Conservation (phyloP, 2,113 vertebrate species). For the Gyps fulvus region DNA sequence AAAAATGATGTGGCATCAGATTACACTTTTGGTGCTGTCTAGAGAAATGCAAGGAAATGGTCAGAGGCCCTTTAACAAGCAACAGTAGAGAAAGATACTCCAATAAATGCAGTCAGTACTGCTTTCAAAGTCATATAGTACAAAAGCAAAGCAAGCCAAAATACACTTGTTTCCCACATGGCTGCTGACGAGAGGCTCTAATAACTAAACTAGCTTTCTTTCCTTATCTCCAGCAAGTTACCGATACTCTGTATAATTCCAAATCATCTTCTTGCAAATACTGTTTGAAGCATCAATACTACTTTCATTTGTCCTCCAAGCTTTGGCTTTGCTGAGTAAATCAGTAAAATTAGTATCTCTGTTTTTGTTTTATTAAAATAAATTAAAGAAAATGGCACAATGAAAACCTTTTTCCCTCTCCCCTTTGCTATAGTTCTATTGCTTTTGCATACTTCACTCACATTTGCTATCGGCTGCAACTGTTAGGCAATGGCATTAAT, state of each 20-base stretch:
- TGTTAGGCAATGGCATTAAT: background rate
- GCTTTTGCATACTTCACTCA: background rate
- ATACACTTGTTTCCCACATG: background rate
- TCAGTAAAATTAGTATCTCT: background rate
- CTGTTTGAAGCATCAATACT: background rate
- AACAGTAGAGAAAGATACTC: background rate
- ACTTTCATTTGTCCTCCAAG: background rate
- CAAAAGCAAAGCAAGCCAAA: background rate
- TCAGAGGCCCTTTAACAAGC: background rate
- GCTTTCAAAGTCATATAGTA: background rate
- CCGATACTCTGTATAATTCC: background rate
- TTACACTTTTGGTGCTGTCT: background rate
- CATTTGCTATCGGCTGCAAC: background rate
- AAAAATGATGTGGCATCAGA: background rate
- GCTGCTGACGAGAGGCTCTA: background rate
- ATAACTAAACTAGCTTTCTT: background rate
- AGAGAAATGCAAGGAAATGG: background rate
- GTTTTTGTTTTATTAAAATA: conserved; percentile 22
- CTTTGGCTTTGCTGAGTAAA: background rate
- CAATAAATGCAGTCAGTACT: rapidly evolving
- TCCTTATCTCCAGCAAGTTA: background rate
- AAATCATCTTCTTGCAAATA: background rate
- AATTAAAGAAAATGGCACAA: background rate
- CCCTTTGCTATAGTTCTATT: background rate
- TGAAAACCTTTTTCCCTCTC: background rate